These are phyloP conservation scores for Ceratotherium simum DNA, from an alignment of 2,113 vertebrate genomes.

Conservation along the genomic window DNA sequence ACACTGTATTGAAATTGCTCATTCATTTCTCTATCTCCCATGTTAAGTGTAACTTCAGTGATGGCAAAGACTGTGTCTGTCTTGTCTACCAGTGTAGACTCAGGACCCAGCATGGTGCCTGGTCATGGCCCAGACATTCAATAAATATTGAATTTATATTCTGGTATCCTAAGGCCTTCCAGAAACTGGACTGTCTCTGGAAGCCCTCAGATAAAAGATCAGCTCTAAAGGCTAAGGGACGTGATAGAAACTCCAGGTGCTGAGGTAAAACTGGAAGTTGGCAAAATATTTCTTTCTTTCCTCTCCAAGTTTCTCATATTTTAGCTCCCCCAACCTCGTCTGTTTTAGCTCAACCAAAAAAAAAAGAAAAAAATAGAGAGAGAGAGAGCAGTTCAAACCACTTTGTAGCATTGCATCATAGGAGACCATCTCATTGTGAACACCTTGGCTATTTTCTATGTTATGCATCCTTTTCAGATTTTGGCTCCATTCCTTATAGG, in stretches of 20 bases:
- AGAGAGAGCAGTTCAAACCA: neutral
- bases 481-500: neutral
- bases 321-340: neutral
- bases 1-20: neutral
- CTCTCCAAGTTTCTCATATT: neutral
- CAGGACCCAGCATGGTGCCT: neutral
- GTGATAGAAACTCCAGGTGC: neutral
- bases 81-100: neutral
- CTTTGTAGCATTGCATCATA: neutral
- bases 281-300: neutral
- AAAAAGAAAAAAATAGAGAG: neutral
- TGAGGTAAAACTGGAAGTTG: neutral
- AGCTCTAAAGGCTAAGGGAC: slow-evolving; percentile 13
- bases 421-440: neutral
- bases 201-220: slow-evolving; percentile 45
- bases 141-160: neutral
- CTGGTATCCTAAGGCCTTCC: neutral
- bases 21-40: neutral
- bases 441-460: neutral
- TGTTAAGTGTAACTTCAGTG: neutral
- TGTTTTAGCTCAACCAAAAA: neutral
- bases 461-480: neutral
- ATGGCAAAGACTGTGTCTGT: neutral
- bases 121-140: neutral
- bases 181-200: slow-evolving; percentile 8